phyloP scores from a whole-genome alignment of 2,113 vertebrate genomes.

The Planiliza haematocheilus region DNA sequence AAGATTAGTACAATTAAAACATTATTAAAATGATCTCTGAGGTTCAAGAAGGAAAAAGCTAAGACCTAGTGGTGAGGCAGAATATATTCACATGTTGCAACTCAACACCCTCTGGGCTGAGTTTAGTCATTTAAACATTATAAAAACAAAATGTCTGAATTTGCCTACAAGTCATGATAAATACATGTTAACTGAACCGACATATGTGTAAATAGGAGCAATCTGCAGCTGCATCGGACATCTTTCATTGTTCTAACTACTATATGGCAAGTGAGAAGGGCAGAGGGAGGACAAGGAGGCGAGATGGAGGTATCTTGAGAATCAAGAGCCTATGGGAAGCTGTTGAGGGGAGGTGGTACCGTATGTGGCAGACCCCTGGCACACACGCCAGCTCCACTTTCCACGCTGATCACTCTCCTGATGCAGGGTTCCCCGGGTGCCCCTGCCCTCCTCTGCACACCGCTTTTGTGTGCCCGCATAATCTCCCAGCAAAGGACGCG shows the following conservation, averaged over 20 bases:
- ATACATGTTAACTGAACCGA: background rate
- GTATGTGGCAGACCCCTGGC: conserved; percentile 82
- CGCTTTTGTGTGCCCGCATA: conserved; percentile 80
- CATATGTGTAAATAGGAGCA: background rate
- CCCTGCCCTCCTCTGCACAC: conserved; percentile 70
- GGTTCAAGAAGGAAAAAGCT: background rate
- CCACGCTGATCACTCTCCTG: conserved; percentile 84
- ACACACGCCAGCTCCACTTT: conserved; percentile 85
- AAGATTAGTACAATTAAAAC: too few species aligned
- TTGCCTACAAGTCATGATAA: background rate
- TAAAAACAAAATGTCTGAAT: conserved; percentile 16
- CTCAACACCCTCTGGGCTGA: background rate
- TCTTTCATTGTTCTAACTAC: conserved; percentile 6
- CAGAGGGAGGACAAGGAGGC: conserved; percentile 18
- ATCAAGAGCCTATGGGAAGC: conserved; percentile 29
- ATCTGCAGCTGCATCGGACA: background rate
- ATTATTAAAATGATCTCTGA: background rate
- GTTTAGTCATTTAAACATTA: conserved; percentile 19
- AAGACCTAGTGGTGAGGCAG: background rate
- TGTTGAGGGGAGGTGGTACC: conserved; percentile 53
- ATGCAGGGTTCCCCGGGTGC: conserved; percentile 64
- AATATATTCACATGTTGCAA: conserved; percentile 1
- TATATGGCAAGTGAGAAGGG: background rate
- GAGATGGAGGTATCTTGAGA: conserved; percentile 32
- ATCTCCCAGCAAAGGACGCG: conserved; percentile 80